Base-by-base conservation (phyloP, 2,797 vertebrate species). In the Falco rusticolus region DNA sequence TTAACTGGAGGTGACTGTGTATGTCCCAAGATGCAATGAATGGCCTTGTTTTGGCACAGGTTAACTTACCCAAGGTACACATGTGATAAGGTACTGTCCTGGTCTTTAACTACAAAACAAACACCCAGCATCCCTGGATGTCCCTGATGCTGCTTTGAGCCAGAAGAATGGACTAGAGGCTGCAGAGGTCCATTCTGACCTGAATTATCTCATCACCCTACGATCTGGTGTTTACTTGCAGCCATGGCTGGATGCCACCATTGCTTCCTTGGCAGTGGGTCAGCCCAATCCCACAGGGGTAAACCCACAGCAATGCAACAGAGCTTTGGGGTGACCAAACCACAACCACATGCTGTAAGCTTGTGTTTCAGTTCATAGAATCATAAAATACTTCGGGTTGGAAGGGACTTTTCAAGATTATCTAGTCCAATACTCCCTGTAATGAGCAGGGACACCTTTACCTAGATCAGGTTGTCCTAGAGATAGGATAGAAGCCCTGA, bases 401-500 rank as follows among this genome's bases (percentile, higher is more conserved):
- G 37, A 37, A 37, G 37, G 37, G 37, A 37, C 37, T 37, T 37
- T 37, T 37, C 37, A 37, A 37, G 37, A 10, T 37, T 37, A 37
- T 37, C 37, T 37, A 37, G 37, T 37, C 37, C 37, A 37, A 37
- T 10, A 37, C 37, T 37, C 37, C 37, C 37, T 37, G 37, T 37
- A 37, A 37, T 37, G 37, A 37, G 37, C 37, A 37, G 37, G 37
- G 37, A 37, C 37, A 37, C 37, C 37, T 37, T 37, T 37, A 37
- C 37, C 37, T 37, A 37, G 37, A 37, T 37, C 37, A 37, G 37
- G 37, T 37, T 37, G 37, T 37, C 37, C 37, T 37, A 37, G 37
- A 37, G 37, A 37, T 37, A 99, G 97, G 83, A 99, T 99, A 0
- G 99, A 99, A 97, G 99, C 99, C 11, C 99, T 99, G 96, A 11